Percentiles rank a stretch among this genome's conserved stretches.
These are phyloP conservation scores for Rhadina sibilatrix DNA, from an alignment of 2,113 vertebrate genomes.

Conservation along the genomic window DNA sequence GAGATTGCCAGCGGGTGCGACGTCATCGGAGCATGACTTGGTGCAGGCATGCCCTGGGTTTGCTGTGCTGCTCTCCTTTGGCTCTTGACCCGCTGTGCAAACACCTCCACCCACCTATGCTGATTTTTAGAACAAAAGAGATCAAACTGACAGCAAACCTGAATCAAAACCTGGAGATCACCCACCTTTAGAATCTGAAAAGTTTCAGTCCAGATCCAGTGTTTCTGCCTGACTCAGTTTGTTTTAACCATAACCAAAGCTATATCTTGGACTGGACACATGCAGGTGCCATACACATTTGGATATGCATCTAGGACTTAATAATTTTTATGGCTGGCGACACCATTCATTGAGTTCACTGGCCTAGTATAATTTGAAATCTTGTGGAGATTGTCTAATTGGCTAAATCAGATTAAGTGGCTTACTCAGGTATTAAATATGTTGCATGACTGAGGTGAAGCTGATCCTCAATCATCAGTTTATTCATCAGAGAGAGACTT, in stretches of 20 bases:
- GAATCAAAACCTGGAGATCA: not conserved
- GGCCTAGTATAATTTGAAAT: not conserved
- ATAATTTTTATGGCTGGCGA: not conserved
- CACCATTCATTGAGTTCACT: not conserved
- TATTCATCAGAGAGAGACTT: not conserved
- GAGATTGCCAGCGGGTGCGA: not conserved
- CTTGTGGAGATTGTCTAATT: not conserved
- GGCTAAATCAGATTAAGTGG: not conserved
- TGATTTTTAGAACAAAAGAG: not conserved
- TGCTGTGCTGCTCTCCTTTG: not conserved
- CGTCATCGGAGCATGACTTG: accelerated
- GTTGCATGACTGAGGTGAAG: not conserved
- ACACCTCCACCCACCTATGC: not conserved
- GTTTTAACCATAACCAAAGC: not conserved
- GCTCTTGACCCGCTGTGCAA: not conserved
- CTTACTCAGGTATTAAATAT: not conserved
- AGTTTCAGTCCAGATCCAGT: not conserved
- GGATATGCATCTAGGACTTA: not conserved
- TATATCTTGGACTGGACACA: not conserved
- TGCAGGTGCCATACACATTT: not conserved
- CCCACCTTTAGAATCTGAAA: not conserved
- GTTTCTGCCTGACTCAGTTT: not conserved
- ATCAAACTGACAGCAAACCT: not conserved
- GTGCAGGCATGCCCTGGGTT: not conserved
- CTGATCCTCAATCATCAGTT: not conserved